phyloP scores from a whole-genome alignment of 2,888 invertebrate genomes.

The Coelogynopora nodosa region DNA sequence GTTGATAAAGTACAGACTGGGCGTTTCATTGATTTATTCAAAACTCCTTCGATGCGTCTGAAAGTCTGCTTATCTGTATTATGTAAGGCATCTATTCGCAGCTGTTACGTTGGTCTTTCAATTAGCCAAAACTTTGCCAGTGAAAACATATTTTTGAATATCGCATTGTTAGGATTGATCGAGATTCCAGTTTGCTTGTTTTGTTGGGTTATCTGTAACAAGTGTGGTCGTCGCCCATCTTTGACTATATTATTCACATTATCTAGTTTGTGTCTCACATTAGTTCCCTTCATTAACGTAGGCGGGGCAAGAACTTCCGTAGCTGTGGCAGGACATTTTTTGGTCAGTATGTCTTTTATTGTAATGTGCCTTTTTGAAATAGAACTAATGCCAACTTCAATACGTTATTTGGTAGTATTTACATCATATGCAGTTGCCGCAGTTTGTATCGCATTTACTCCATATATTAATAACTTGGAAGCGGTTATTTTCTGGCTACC shows the following conservation, averaged over 20 bases:
- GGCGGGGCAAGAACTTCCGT: conserved; percentile 35
- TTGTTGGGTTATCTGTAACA: conserved; percentile 36
- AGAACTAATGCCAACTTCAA: conserved; percentile 35
- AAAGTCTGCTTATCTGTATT: not conserved
- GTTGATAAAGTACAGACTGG: conserved; percentile 30
- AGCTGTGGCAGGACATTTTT: conserved; percentile 39
- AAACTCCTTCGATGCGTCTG: conserved; percentile 1
- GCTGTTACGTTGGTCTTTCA: conserved; percentile 37
- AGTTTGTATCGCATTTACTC: conserved; percentile 2
- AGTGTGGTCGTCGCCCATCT: conserved; percentile 14
- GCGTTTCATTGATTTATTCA: conserved; percentile 30
- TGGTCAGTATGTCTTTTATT: conserved; percentile 36
- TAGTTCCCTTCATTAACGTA: conserved; percentile 32
- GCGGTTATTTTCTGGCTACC: not conserved
- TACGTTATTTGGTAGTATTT: conserved; percentile 24
- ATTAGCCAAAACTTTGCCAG: conserved; percentile 13
- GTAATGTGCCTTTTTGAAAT: conserved; percentile 37
- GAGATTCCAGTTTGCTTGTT: conserved; percentile 33
- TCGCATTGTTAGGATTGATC: conserved; percentile 31
- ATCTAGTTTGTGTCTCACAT: not conserved
- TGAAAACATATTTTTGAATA: conserved; percentile 41
- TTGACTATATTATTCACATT: not conserved
- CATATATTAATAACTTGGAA: not conserved
- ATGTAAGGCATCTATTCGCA: not conserved
- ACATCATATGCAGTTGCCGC: not conserved